Base-by-base conservation (phyloP, 2,888 invertebrate genomes). In the Erebia aethiops region DNA sequence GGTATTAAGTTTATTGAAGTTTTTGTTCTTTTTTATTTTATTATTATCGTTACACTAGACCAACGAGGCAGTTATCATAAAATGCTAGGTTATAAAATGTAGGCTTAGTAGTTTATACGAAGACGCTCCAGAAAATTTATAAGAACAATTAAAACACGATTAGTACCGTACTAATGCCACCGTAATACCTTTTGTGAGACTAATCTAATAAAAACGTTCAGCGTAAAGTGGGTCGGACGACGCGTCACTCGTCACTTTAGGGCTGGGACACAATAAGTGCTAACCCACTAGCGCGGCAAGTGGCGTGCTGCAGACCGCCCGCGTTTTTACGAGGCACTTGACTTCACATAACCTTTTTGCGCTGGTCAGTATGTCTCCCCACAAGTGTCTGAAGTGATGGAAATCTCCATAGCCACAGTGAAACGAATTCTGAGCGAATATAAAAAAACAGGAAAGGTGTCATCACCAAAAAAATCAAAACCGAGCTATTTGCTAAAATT, bases 151-250 rank as follows among this genome's bases (percentile, higher is more conserved):
- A 62, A 62, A 21, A 26, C 14, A 14, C 62, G 62, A 62, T 62
- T 62, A 46, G 62, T 8, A 16, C 43, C 16, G 11, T 26, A 58
- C 57, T 35, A 35, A 35, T 35, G 35, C 35, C 35, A 11, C 46
- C 4, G 43, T 67, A 49, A 58, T 21, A 58, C 46, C 67, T 67
- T 67, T 67, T 67, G 67, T 67, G 46, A 58, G 46, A 58, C 58
- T 46, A 58, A 67, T 67, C 46, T 58, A 49, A 58, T 67, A 67
- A 67, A 67, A 67, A 67, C 67, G 58, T 49, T 67, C 58, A 58
- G 11, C 26, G 49, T 58, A 26, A 58, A 91, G 88, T 90, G 81
- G 89, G 90, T 86, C 85, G 85, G 81, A 82, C 80, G 80, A 79
- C 79, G 58, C 43, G 51, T 65, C 79, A 81, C 81, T 80, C 82